Base-by-base conservation (phyloP, 2,113 vertebrate species). In the Butorides virescens region DNA sequence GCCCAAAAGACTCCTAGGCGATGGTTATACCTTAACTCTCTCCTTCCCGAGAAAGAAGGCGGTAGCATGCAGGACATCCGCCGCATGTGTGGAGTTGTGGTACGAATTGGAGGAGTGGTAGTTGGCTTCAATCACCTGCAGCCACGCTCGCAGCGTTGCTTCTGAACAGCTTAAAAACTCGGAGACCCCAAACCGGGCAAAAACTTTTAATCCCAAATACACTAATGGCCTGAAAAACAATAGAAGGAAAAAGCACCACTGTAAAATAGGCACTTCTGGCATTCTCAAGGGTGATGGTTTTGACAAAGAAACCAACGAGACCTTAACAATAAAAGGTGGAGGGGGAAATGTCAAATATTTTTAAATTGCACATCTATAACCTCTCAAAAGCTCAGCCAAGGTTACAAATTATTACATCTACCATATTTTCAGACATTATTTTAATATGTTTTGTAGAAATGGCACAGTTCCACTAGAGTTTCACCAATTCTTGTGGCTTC, bases 31-130 rank as follows among this genome's bases (percentile, higher is more conserved):
- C 99, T 99, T 99, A 74, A 99, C 99, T 96, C 98, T 98, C 29
- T 99, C 99, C 90, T 99, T 99, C 63, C 99, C 97, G 0, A 99
- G 98, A 93, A 99, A 99, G 98, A 99, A 99, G 42, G 99, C 99
- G 0, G 99, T 99, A 39, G 99, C 99, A 1, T 99, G 99, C 81
- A 99, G 98, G 42, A 99, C 99, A 6, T 99, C 99, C 0, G 99
- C 99, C 0, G 99, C 99, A 0, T 99, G 99, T 0, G 99, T 99
- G 89, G 99, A 99, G 97, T 99, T 99, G 94, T 99, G 99, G 98
- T 99, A 99, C 36, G 99, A 98, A 62, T 99, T 99, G 95, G 99
- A 99, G 11, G 99, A 97, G 86, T 99, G 99, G 96, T 99, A 99
- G 96, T 99, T 99, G 88, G 98, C 98, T 98, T 99, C 99, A 5